A percentile compares a stretch with the other conserved stretches of the same genome.
Evolutionary conservation across 2,888 invertebrate genomes (phyloP).

Genomic region (Eristalis tenax): DNA sequence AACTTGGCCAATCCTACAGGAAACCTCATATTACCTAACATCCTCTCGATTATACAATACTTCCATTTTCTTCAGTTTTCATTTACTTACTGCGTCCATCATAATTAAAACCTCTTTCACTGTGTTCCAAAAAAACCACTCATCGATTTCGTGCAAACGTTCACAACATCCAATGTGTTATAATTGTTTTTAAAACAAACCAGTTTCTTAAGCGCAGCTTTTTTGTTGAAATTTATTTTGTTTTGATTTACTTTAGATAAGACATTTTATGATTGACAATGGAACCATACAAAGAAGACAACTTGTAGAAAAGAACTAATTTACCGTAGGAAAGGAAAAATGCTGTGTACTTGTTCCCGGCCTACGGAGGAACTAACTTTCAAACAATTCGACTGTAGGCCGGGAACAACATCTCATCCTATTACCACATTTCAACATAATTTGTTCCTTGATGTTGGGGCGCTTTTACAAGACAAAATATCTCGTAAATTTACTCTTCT

Average conservation of each 20-base stretch:
- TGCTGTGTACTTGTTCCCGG: conserved; percentile 31
- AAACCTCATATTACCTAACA: no score
- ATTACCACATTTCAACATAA: conserved; percentile 46
- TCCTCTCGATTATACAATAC: not conserved
- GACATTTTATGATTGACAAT: conserved; percentile 28
- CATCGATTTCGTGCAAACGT: no score
- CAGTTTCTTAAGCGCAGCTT: conserved; percentile 43
- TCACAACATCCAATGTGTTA: no score
- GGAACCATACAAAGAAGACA: conserved; percentile 32
- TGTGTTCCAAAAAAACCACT: no score
- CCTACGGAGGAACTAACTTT: conserved; percentile 39
- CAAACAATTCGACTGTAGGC: conserved; percentile 43
- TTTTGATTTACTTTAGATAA: conserved; percentile 34
- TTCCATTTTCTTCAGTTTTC: no score
- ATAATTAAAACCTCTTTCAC: no score
- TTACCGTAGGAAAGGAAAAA: not conserved
- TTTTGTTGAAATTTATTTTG: conserved; percentile 50
- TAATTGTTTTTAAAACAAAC: not conserved
- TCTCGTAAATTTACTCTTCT: conserved; percentile 52
- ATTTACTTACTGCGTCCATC: no score
- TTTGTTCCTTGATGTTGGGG: conserved; percentile 14
- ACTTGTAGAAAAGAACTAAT: conserved; percentile 34
- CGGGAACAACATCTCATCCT: conserved; percentile 33
- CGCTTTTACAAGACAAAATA: not conserved
- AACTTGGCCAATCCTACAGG: no score